Base-by-base conservation (phyloP, 2,888 invertebrate species). In the Macaria liturata region DNA sequence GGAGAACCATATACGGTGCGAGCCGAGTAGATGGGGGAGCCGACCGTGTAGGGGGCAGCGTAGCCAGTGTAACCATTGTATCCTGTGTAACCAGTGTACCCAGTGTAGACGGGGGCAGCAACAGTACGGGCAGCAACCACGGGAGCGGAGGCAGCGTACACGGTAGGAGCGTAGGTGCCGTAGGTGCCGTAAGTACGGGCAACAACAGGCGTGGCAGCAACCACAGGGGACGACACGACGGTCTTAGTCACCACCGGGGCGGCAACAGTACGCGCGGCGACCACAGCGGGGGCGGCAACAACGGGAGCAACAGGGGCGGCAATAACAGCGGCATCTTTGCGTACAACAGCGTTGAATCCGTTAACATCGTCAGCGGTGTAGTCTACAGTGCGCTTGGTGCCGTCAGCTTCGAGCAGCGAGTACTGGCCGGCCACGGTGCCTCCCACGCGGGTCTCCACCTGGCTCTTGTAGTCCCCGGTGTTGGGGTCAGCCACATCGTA, bases 391-490 rank as follows among this genome's bases (percentile, higher is more conserved):
- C 93, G 88, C 67, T 88, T 89, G 58, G 92, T 93, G 67, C 93
- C 93, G 68, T 93, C 93, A 46, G 93, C 71, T 54, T 93, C 93
- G 8, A 88, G 78, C 9, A 93, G 85, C 34, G 93, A 93, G 86
- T 93, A 93, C 74, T 93, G 92, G 61, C 93, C 93, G 64, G 84
- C 79, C 48, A 93, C 93, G 56, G 80, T 76, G 67, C 93, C 93
- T 43, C 93, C 93, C 48, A 83, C 81, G 69, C 93, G 91, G 55
- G 88, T 88, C 82, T 93, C 93, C 9, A 83, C 82, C 75, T 93
- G 93, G 80, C 90, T 92, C 79, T 93, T 93, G 80, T 73, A 89
- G 84, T 93, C 93, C 9, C 93, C 93, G 58, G 93, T 93, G 78
- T 88, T 76, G 67, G 91, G 88, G 75, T 93, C 93, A 37, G 93